Conservation (phyloP, 1,140 invertebrate genomes). For the Calephelis virginiensis region DNA sequence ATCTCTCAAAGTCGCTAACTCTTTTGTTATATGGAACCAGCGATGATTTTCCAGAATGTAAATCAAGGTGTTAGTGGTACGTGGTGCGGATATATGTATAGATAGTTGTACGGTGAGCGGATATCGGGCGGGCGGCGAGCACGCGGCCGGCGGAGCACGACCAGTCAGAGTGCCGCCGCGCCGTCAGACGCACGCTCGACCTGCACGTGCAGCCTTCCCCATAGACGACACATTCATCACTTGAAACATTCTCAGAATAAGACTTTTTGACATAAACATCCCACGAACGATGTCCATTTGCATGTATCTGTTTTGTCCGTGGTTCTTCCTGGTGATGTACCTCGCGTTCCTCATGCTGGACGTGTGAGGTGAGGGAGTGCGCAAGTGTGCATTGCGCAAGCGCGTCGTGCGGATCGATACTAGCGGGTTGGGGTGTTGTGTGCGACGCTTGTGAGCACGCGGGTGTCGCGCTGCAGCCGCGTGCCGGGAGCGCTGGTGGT, state of each 20-base stretch:
- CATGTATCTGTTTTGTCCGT: conserved; percentile 76
- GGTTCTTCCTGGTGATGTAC: conserved; percentile 76
- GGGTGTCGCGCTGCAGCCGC: conserved; percentile 60
- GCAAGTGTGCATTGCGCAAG: conserved; percentile 48
- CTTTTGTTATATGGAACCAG: conserved; percentile 26
- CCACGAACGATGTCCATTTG: conserved; percentile 69
- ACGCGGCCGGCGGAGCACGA: conserved; percentile 63
- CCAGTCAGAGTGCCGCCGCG: conserved; percentile 77
- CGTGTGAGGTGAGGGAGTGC: conserved; percentile 52
- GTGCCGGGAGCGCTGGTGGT: conserved; percentile 60
- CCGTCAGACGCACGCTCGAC: conserved; percentile 65
- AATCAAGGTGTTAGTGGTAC: conserved; percentile 61
- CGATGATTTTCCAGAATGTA: conserved; percentile 46
- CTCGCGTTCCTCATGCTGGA: conserved; percentile 75
- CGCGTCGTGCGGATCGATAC: conserved; percentile 67
- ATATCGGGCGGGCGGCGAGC: conserved; percentile 63
- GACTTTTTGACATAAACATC: conserved; percentile 30
- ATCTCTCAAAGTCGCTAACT: not conserved
- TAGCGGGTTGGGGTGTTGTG: conserved; percentile 37
- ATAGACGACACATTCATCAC: conserved; percentile 45
- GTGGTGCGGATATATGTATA: conserved; percentile 43
- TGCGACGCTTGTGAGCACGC: conserved; percentile 41
- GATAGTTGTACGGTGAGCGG: conserved; percentile 57
- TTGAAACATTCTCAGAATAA: conserved; percentile 38
- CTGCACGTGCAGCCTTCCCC: conserved; percentile 53